A percentile compares a stretch with the other conserved stretches of the same genome.
Evolutionary conservation across 1,140 invertebrate genomes (phyloP).

Genomic region (Apolygus lucorum): DNA sequence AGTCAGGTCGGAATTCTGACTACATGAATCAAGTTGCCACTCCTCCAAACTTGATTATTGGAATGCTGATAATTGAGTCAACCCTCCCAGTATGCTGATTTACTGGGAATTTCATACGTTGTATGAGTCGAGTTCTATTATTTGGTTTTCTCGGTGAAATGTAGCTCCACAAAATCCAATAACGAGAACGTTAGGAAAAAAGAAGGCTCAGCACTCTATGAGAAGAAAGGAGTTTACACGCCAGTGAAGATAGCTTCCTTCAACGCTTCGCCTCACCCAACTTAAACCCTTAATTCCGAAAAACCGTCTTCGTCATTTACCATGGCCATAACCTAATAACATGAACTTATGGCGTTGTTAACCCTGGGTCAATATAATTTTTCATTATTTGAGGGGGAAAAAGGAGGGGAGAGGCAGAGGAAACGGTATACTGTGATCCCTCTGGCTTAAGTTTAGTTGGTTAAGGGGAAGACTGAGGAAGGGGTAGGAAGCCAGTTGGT

Average conservation of each 20-base stretch:
- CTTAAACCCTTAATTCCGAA: slow-evolving; percentile 11
- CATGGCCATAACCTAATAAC: slow-evolving; percentile 11
- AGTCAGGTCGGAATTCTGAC: too few relatives aligned
- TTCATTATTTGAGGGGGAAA: not conserved
- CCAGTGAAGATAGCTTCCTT: slow-evolving; percentile 4
- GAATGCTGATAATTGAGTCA: too few relatives aligned
- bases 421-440: slow-evolving; percentile 5
- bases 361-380: slow-evolving; percentile 10
- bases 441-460: slow-evolving; percentile 1
- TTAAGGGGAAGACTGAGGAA: not conserved
- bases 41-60: too few relatives aligned
- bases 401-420: not conserved
- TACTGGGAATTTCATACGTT: too few relatives aligned
- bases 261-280: not conserved
- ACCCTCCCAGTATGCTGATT: too few relatives aligned
- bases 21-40: too few relatives aligned
- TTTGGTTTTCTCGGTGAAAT: too few relatives aligned
- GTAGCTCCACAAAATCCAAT: not conserved
- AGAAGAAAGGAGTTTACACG: not conserved
- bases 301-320: slow-evolving; percentile 15
- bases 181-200: not conserved
- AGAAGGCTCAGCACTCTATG: not conserved
- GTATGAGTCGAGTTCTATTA: too few relatives aligned
- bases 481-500: slow-evolving; percentile 7
- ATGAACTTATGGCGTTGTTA: slow-evolving; percentile 13